Conservation (phyloP, 2,113 vertebrate genomes). For the Jaculus jaculus region DNA sequence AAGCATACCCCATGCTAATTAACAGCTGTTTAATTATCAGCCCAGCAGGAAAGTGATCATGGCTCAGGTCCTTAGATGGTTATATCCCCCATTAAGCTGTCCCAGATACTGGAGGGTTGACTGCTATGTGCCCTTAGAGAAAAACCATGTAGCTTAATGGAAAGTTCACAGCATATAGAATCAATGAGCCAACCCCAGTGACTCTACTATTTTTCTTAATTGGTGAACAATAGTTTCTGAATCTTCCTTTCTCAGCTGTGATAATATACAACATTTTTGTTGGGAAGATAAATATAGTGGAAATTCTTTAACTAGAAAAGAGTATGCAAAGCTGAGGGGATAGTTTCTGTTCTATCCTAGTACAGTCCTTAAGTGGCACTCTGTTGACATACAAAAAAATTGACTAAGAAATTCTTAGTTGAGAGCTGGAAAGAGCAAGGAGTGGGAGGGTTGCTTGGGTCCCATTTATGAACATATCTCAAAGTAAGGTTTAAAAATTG, state of each 20-base stretch:
- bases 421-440: not conserved
- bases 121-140: not conserved
- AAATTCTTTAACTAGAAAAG: not conserved
- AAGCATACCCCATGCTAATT: constrained; percentile 29
- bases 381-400: not conserved
- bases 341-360: not conserved
- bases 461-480: not conserved
- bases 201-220: not conserved
- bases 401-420: not conserved
- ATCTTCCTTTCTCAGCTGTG: not conserved
- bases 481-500: constrained; percentile 33
- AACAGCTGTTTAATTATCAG: constrained; percentile 64
- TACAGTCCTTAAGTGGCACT: not conserved
- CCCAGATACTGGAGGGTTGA: constrained; percentile 38
- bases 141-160: not conserved
- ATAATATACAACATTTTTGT: not conserved
- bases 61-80: constrained; percentile 14
- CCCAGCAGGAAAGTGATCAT: not conserved
- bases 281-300: not conserved
- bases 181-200: not conserved
- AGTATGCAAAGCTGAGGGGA: not conserved
- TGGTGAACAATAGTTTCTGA: not conserved
- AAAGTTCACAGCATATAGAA: constrained; percentile 14
- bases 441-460: not conserved
- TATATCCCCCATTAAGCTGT: not conserved